These are phyloP conservation scores for Piprites chloris DNA, from an alignment of 2,113 vertebrate genomes.

Conservation along the genomic window DNA sequence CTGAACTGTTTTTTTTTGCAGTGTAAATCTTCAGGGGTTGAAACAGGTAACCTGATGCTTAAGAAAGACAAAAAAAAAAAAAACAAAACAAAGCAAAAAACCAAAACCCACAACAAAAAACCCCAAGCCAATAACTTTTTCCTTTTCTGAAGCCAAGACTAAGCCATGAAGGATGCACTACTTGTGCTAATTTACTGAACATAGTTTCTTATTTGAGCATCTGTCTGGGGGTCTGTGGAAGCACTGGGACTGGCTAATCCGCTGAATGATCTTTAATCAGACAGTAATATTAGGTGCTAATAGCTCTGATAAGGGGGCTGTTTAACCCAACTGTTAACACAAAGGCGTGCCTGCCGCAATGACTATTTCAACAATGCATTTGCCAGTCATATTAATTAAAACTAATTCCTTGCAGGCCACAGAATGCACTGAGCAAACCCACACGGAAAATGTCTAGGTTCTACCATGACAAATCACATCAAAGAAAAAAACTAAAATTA, in stretches of 20 bases:
- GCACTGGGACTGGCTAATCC: conserved; percentile 10
- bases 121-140: not conserved
- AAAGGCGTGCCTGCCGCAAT: not conserved
- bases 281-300: conserved; percentile 49
- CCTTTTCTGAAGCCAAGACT: not conserved
- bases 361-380: conserved; percentile 39
- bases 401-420: conserved; percentile 44
- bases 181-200: conserved; percentile 25
- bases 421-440: not conserved
- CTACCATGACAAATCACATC: conserved; percentile 15
- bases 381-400: conserved; percentile 43
- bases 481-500: not conserved
- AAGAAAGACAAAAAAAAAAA: not conserved
- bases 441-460: conserved; percentile 13
- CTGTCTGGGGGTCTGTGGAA: not conserved
- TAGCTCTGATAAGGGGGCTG: conserved; percentile 21
- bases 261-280: conserved; percentile 49
- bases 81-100: not conserved
- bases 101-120: not conserved
- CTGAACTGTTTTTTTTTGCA: not conserved
- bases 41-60: not conserved
- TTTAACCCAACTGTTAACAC: conserved; percentile 41
- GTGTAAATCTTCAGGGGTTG: not conserved
- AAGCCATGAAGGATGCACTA: not conserved
- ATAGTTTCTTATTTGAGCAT: conserved; percentile 34